Evolutionary conservation across 2,113 vertebrate genomes (phyloP).

Genomic region (Pyxicephalus adspersus): DNA sequence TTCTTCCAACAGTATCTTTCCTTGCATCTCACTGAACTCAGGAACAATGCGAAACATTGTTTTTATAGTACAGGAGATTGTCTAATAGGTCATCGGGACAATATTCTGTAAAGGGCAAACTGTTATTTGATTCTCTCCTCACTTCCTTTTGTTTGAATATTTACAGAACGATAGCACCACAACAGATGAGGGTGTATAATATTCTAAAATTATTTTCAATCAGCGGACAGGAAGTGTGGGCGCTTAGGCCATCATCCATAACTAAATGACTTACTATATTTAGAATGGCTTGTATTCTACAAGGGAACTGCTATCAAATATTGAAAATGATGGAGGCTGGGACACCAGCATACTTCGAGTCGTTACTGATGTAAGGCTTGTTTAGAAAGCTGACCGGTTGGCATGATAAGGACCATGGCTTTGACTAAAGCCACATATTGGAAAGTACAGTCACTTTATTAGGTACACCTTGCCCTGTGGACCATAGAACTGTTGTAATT

Average conservation of each 20-base stretch:
- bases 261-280: slow-evolving; percentile 19
- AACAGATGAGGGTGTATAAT: slow-evolving; percentile 37
- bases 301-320: neutral
- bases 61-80: slow-evolving; percentile 16
- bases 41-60: slow-evolving; percentile 42
- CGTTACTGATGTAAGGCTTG: too few species aligned
- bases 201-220: slow-evolving; percentile 15
- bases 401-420: too few species aligned
- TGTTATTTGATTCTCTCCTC: slow-evolving; percentile 11
- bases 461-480: neutral
- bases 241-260: neutral
- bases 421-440: too few species aligned
- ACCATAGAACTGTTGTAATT: neutral
- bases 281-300: neutral
- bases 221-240: slow-evolving; percentile 8
- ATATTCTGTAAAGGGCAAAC: slow-evolving; percentile 27
- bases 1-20: slow-evolving; percentile 28
- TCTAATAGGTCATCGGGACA: slow-evolving; percentile 26
- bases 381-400: too few species aligned
- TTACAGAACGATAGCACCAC: neutral
- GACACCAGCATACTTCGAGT: neutral
- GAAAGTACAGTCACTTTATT: too few species aligned
- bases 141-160: slow-evolving; percentile 42
- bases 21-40: slow-evolving; percentile 45
- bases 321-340: neutral